Evolutionary conservation across 2,888 invertebrate species (phyloP).

Genomic region (Dryocosmus kuriphilus): DNA sequence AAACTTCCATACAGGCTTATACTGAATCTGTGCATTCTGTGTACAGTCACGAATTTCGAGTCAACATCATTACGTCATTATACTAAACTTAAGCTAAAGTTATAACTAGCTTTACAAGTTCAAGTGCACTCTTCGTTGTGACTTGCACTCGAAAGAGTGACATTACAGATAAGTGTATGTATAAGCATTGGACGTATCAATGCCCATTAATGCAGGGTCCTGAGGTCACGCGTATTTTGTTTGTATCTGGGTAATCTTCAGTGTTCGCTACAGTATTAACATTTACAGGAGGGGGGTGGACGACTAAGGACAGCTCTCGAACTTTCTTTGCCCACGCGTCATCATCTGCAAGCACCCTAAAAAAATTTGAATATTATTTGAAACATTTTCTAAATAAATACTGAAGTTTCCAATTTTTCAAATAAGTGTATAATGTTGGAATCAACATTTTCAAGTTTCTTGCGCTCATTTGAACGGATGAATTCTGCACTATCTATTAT

Average conservation of each 20-base stretch:
- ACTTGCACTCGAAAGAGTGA: slow-evolving; percentile 24
- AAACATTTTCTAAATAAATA: neutral
- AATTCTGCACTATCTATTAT: too few species aligned
- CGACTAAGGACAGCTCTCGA: slow-evolving; percentile 65
- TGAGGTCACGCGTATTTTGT: slow-evolving; percentile 71
- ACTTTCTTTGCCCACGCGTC: slow-evolving; percentile 73
- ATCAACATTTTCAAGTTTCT: too few species aligned
- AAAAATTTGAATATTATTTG: slow-evolving; percentile 42
- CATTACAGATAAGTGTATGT: slow-evolving; percentile 48
- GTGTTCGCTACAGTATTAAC: slow-evolving; percentile 62
- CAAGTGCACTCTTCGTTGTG: slow-evolving; percentile 17
- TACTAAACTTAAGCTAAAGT: slow-evolving; percentile 22
- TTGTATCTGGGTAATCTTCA: slow-evolving; percentile 67
- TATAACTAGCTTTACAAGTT: slow-evolving; percentile 39
- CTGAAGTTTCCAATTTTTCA: too few species aligned
- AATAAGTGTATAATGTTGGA: too few species aligned
- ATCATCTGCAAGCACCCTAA: slow-evolving; percentile 72
- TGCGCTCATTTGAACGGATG: too few species aligned
- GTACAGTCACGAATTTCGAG: neutral
- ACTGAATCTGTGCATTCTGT: too few species aligned
- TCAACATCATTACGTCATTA: slow-evolving; percentile 3
- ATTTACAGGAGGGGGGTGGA: neutral
- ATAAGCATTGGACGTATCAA: slow-evolving; percentile 65
- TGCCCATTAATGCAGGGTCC: slow-evolving; percentile 63
- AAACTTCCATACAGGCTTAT: too few species aligned